Evolutionary conservation across 2,888 invertebrate species (phyloP).

Genomic region (Drosophila rellima): DNA sequence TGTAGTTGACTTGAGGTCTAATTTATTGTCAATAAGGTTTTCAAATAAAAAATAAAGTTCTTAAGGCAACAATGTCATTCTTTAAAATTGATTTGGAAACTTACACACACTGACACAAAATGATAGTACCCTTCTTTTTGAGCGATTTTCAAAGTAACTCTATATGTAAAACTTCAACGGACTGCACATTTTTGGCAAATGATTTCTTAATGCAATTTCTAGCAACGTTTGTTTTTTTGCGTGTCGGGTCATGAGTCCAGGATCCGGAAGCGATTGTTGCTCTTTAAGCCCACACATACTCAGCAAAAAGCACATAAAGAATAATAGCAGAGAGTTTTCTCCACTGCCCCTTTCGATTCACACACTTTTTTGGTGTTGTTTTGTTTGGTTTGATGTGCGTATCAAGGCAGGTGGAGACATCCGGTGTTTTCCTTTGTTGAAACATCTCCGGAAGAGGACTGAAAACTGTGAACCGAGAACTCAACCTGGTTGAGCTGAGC

Average conservation of each 20-base stretch:
- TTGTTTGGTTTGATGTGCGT: constrained; percentile 39
- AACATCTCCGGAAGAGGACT: constrained; percentile 17
- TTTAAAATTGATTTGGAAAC: too few relatives aligned
- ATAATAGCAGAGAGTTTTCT: constrained; percentile 60
- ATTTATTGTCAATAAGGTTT: too few relatives aligned
- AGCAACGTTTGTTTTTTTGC: constrained; percentile 22
- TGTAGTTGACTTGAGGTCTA: too few relatives aligned
- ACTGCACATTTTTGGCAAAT: constrained; percentile 62
- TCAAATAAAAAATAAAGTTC: too few relatives aligned
- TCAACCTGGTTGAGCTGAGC: constrained; percentile 24
- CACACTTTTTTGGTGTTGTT: constrained; percentile 11
- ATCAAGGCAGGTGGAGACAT: constrained; percentile 44
- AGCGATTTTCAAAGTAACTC: not conserved
- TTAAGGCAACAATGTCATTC: too few relatives aligned
- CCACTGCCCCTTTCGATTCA: constrained; percentile 6
- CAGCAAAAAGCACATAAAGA: constrained; percentile 61
- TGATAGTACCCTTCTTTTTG: too few relatives aligned
- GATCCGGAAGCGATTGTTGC: constrained; percentile 63
- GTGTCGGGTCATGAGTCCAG: constrained; percentile 36
- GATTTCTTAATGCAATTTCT: constrained; percentile 80
- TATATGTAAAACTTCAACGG: constrained; percentile 33
- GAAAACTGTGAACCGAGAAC: constrained; percentile 5
- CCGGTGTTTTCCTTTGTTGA: constrained; percentile 57
- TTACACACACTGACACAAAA: too few relatives aligned
- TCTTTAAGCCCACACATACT: constrained; percentile 31